Conservation (phyloP, 2,113 vertebrate species). For the Abramis brama region DNA sequence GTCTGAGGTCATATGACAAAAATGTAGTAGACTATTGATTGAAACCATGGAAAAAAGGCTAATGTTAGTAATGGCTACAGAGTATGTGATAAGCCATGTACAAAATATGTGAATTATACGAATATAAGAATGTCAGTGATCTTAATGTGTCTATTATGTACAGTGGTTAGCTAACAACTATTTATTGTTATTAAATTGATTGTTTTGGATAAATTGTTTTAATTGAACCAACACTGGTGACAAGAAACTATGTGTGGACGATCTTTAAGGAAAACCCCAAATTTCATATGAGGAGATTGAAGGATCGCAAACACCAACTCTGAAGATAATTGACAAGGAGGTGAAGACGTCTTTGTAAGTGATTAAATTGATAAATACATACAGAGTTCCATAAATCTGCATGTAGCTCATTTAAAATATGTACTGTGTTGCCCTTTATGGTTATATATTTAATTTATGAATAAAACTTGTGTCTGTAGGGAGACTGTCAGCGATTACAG, state of each 20-base stretch:
- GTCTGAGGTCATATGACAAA: no score
- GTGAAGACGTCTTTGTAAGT: conserved; percentile 6
- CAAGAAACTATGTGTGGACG: background rate
- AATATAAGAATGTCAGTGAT: background rate
- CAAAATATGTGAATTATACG: background rate
- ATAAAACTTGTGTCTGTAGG: conserved; percentile 8
- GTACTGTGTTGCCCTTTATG: background rate
- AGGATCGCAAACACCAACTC: conserved; percentile 12
- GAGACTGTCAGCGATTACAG: conserved; percentile 37
- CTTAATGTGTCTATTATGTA: background rate
- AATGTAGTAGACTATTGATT: no score
- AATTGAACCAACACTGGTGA: background rate
- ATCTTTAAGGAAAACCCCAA: conserved; percentile 28
- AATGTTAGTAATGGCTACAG: no score
- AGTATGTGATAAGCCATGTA: no score
- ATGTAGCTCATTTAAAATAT: background rate
- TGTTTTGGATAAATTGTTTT: background rate
- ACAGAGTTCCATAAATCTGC: background rate
- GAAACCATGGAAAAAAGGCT: no score
- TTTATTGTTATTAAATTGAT: background rate
- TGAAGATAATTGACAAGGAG: conserved; percentile 20
- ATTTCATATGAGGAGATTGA: conserved; percentile 25
- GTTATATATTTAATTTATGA: background rate
- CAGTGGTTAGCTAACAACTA: background rate
- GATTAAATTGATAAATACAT: background rate